Conservation (phyloP, 2,797 vertebrate species). For the Lycodopsis pacificus region DNA sequence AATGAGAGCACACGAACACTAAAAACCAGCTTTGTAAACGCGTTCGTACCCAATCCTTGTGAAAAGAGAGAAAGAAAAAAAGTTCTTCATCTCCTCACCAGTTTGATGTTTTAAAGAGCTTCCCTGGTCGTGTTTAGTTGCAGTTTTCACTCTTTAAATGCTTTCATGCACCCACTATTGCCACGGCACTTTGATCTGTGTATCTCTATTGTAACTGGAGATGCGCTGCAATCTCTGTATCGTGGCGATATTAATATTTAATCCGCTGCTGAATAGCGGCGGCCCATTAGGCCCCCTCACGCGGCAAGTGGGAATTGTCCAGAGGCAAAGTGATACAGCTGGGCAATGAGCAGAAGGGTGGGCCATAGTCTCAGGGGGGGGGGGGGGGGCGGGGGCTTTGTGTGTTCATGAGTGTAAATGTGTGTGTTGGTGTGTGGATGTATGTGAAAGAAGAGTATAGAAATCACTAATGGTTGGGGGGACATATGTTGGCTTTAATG, state of each 20-base stretch:
- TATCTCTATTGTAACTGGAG: constrained; percentile 86
- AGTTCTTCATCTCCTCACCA: constrained; percentile 72
- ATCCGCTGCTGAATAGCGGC: constrained; percentile 87
- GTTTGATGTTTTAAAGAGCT: constrained; percentile 82
- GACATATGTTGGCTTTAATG: constrained; percentile 58
- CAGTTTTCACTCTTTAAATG: constrained; percentile 85
- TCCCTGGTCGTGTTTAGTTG: constrained; percentile 78
- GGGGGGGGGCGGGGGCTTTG: constrained; percentile 43
- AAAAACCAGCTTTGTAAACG: constrained; percentile 82
- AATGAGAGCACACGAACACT: constrained; percentile 82
- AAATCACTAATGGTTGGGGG: constrained; percentile 52
- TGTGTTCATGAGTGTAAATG: constrained; percentile 67
- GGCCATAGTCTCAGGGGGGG: constrained; percentile 70
- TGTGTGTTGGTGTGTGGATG: constrained; percentile 18
- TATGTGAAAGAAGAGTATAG: constrained; percentile 46
- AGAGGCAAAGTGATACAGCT: constrained; percentile 87
- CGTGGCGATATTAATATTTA: constrained; percentile 89
- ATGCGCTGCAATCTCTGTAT: constrained; percentile 88
- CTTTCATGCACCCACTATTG: constrained; percentile 82
- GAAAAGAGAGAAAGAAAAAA: constrained; percentile 63
- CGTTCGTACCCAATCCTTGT: constrained; percentile 46
- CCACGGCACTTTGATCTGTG: constrained; percentile 85
- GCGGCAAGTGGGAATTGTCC: constrained; percentile 88
- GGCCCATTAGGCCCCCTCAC: constrained; percentile 88
- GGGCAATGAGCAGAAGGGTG: constrained; percentile 83